Evolutionary conservation across 2,113 vertebrate genomes (phyloP), one percentile per base, ranked within the genome.

Genomic region (Varanus salvator): DNA sequence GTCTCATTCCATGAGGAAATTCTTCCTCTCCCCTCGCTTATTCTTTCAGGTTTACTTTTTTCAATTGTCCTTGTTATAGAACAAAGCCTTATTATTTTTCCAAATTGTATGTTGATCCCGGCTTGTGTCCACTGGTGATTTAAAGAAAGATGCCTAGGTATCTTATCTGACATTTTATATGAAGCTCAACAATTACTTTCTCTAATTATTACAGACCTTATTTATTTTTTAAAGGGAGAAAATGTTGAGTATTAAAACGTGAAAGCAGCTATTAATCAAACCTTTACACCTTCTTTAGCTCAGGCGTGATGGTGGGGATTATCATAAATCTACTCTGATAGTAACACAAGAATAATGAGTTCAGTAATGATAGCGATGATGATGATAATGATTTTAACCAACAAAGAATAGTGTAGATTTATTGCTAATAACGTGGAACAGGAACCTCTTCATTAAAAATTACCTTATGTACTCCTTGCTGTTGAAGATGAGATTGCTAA

Each of bases 311-410:
- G 96, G 96, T 96, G 95, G 96, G 95, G 96, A 95, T 97, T 97
- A 98, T 97, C 98, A 98, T 98, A 98, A 98, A 98, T 98, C 97
- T 97, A 97, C 97, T 97, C 96, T 97, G 97, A 98, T 98, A 97
- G 97, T 97, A 98, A 98, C 97, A 97, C 96, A 97, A 98, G 97
- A 98, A 98, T 98, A 98, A 98, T 98, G 97, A 97, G 97, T 98
- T 98, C 97, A 97, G 97, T 98, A 98, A 98, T 97, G 97, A 98
- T 98, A 98, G 97, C 96, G 95, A 97, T 97, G 97, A 98, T 98
- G 97, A 98, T 98, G 97, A 97, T 98, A 98, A 98, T 98, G 97
- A 97, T 98, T 97, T 98, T 97, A 98, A 97, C 97, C 97, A 97
- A 98, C 97, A 98, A 98, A 98, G 97, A 98, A 97, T 96, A 96